Evolutionary conservation across 2,113 vertebrate species (phyloP), one percentile per base, ranked within the genome.

Genomic region (Spea bombifrons): DNA sequence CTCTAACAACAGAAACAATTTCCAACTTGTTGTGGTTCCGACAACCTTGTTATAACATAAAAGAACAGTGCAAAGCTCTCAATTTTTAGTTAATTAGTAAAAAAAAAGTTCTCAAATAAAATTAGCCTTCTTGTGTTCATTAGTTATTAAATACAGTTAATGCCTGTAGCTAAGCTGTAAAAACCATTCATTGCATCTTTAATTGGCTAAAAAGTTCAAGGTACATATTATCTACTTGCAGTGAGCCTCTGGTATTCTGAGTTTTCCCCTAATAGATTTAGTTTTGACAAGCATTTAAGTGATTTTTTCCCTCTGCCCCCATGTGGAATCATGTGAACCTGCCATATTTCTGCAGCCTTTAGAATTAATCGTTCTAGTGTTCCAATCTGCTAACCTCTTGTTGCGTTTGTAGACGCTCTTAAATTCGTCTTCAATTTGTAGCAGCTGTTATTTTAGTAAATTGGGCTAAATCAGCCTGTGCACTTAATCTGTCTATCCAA

Each of bases 391-490:
- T 50, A 4, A 8, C 6, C 16, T 17, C 46, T 73, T 66, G 69
- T 66, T 53, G 15, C 15, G 63, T 74, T 83, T 75, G 76, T 68
- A 82, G 72, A 76, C 84, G 68, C 68, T 75, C 17, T 82, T 85
- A 85, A 83, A 81, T 76, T 82, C 10, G 83, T 67, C 66, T 83
- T 69, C 61, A 47, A 82, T 86, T 80, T 77, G 81, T 75, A 30
- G 78, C 89, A 91, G 88, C 87, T 90, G 88, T 88, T 88, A 87
- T 86, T 88, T 86, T 88, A 87, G 86, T 85, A 85, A 88, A 82
- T 8, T 76, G 80, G 84, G 86, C 85, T 89, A 89, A 89, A 88
- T 83, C 85, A 66, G 72, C 52, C 8, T 81, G 84, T 88, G 86
- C 84, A 86, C 85, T 87, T 84, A 85, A 86, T 87, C 84, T 85